These are phyloP conservation scores for Hydropsyche tenuis DNA, from an alignment of 1,140 invertebrate genomes.

Conservation along the genomic window DNA sequence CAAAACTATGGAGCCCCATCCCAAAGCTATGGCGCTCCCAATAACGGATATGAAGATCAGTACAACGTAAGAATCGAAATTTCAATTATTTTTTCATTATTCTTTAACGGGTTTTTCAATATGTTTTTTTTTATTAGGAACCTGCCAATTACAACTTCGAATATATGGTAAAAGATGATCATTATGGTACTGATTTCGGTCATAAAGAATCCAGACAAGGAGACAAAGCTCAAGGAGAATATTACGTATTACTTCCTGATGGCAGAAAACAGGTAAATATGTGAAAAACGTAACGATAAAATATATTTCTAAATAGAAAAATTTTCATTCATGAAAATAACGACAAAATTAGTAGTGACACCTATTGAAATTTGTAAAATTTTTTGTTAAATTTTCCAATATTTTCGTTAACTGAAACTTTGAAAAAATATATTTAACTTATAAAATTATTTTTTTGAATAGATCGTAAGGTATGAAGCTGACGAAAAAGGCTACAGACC, in stretches of 20 bases:
- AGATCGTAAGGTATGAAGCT: constrained; percentile 79
- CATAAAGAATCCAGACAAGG: constrained; percentile 75
- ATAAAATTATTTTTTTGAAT: constrained; percentile 47
- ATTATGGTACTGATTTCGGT: constrained; percentile 73
- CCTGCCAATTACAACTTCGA: constrained; percentile 78
- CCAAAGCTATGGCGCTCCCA: constrained; percentile 49
- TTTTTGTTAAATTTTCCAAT: too few relatives aligned
- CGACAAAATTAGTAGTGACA: neutral
- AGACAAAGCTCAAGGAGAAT: constrained; percentile 70
- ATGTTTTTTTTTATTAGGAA: constrained; percentile 53
- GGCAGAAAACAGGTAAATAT: constrained; percentile 71
- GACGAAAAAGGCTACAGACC: constrained; percentile 81
- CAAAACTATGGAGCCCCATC: constrained; percentile 36
- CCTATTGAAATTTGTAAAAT: neutral
- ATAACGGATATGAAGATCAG: constrained; percentile 48
- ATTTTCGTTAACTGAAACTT: too few relatives aligned
- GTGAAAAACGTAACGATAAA: too few relatives aligned
- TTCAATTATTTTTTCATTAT: constrained; percentile 9
- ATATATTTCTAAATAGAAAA: neutral
- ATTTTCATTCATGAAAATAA: constrained; percentile 35
- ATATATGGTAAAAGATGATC: constrained; percentile 74
- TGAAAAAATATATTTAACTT: too few relatives aligned
- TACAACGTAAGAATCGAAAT: constrained; percentile 53
- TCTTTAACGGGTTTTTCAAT: neutral
- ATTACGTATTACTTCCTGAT: constrained; percentile 77